Evolutionary conservation across 2,888 invertebrate genomes (phyloP).

Genomic region (Epistrophella euchroma): DNA sequence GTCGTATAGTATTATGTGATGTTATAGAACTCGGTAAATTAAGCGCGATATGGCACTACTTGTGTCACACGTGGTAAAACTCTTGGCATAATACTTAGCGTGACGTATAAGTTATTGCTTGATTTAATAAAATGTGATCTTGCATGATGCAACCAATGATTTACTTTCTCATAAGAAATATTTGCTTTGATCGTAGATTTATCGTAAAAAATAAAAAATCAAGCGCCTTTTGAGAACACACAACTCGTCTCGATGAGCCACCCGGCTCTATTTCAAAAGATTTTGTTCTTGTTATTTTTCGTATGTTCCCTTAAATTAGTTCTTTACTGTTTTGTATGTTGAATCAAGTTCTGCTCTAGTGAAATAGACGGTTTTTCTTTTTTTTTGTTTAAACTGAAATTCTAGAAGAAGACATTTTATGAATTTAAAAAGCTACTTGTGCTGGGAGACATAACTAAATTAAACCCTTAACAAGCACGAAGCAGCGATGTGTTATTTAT

Average conservation of each 20-base stretch:
- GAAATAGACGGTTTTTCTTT: not conserved
- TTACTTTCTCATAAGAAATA: no score
- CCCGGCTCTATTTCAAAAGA: not conserved
- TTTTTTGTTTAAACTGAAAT: not conserved
- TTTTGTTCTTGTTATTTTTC: not conserved
- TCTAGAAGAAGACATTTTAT: constrained; percentile 20
- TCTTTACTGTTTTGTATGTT: constrained; percentile 10
- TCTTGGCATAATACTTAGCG: no score
- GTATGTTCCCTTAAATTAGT: constrained; percentile 45
- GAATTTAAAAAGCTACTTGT: constrained; percentile 45
- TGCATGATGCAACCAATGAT: no score
- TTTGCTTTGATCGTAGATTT: no score
- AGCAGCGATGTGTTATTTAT: constrained; percentile 21
- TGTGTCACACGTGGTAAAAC: no score
- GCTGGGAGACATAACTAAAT: constrained; percentile 43
- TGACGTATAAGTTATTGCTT: no score
- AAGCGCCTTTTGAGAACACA: not conserved
- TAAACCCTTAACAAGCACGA: constrained; percentile 46
- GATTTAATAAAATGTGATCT: no score
- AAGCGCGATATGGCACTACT: no score
- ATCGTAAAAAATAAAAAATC: no score
- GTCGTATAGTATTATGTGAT: no score
- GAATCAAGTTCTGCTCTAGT: constrained; percentile 32
- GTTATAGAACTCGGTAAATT: no score
- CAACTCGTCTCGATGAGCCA: not conserved